phyloP scores from a whole-genome alignment of 2,113 vertebrate species.

The Vanacampus margaritifer region DNA sequence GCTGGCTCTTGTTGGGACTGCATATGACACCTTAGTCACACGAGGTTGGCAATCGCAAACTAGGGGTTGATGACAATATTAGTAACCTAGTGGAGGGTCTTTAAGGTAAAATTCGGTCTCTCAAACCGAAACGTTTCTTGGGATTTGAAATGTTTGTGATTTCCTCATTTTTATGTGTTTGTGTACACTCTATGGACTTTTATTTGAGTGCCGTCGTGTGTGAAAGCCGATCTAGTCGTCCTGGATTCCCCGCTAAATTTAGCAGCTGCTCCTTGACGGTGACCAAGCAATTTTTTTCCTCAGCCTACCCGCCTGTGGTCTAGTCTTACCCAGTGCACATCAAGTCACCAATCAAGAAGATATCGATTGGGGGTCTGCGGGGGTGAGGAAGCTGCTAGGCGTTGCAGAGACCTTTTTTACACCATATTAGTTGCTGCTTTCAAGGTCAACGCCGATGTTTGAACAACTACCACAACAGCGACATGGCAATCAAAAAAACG shows the following conservation, averaged over 20 bases:
- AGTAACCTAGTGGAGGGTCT: no score
- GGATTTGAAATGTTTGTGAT: conserved; percentile 2
- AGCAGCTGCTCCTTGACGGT: conserved; percentile 42
- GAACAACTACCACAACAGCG: not conserved
- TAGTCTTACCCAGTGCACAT: conserved; percentile 9
- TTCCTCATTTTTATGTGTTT: conserved; percentile 2
- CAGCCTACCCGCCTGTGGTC: conserved; percentile 20
- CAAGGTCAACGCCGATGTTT: conserved; percentile 16
- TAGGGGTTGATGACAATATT: no score
- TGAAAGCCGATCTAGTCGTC: conserved; percentile 64
- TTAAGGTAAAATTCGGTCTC: no score
- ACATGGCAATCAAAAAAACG: not conserved
- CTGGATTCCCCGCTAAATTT: conserved; percentile 74
- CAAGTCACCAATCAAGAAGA: conserved; percentile 12
- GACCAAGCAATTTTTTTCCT: conserved; percentile 4
- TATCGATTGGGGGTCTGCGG: conserved; percentile 30
- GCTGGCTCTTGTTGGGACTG: not conserved
- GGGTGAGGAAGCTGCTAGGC: not conserved
- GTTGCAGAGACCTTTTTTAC: not conserved
- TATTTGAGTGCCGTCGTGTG: conserved; percentile 1
- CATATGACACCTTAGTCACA: no score
- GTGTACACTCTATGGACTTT: not conserved
- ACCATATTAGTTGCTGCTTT: not conserved
- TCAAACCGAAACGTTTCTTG: not conserved
- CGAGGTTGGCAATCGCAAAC: no score